Percentiles rank a stretch among this genome's conserved stretches.
phyloP scores from a whole-genome alignment of 2,113 vertebrate genomes.

The Aramus guarauna region DNA sequence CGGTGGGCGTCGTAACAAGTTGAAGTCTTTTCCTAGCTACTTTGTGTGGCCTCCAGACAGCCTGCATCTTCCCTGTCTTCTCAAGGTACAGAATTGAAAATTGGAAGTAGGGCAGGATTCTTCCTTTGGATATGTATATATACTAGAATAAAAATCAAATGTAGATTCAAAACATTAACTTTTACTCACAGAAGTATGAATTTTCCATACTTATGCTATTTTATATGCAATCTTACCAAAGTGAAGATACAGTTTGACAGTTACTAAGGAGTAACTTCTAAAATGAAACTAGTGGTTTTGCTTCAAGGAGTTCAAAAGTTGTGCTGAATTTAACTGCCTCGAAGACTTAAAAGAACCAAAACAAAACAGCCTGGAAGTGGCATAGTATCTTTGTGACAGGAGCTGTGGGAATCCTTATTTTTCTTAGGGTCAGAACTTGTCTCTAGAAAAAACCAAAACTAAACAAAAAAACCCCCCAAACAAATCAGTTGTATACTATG shows the following conservation, averaged over 20 bases:
- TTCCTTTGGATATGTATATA: not conserved
- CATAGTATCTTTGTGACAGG: not conserved
- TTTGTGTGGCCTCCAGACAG: not conserved
- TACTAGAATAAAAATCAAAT: not conserved
- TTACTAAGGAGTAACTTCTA: not conserved
- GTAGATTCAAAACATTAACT: not conserved
- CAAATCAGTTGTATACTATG: not conserved
- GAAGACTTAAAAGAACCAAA: not conserved
- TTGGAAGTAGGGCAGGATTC: not conserved
- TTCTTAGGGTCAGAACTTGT: not conserved
- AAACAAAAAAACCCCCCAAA: not conserved
- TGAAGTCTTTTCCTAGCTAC: not conserved
- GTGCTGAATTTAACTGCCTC: not conserved
- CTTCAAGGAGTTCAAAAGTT: not conserved
- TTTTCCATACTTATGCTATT: not conserved
- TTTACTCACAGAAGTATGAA: not conserved
- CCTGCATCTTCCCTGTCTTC: not conserved
- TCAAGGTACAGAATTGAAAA: not conserved
- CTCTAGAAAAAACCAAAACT: not conserved
- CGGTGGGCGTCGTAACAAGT: fast-evolving
- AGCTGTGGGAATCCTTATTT: not conserved
- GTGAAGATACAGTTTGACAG: not conserved
- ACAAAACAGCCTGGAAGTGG: not conserved
- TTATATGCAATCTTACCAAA: not conserved
- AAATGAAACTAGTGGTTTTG: not conserved